A percentile compares a stretch with the other conserved stretches of the same genome.
Conservation (phyloP, 2,113 vertebrate genomes). For the Nestor notabilis region DNA sequence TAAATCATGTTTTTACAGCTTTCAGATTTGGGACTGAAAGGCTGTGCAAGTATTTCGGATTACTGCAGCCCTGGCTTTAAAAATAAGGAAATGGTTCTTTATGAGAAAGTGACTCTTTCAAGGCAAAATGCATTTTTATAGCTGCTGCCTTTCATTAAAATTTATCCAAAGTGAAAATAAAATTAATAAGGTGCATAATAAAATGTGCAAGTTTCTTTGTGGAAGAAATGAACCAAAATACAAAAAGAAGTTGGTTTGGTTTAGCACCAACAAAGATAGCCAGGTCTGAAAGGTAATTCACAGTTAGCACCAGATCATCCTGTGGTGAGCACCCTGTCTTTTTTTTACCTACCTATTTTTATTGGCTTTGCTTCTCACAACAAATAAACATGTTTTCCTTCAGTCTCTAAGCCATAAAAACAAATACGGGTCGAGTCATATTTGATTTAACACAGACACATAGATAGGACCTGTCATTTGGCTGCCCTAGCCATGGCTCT, state of each 20-base stretch:
- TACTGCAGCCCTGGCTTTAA: background rate
- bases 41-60: background rate
- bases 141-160: conserved; percentile 1
- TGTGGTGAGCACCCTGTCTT: background rate
- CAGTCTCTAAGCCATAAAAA: background rate
- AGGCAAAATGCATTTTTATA: conserved; percentile 16
- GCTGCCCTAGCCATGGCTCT: background rate
- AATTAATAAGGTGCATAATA: background rate
- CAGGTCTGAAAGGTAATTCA: background rate
- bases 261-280: background rate
- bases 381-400: background rate
- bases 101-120: background rate
- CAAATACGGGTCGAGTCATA: background rate
- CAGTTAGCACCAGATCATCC: background rate
- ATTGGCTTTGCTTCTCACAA: background rate
- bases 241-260: background rate
- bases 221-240: background rate
- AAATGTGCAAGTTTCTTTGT: background rate
- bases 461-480: background rate
- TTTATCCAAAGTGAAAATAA: background rate
- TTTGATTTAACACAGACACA: background rate
- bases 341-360: background rate
- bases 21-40: background rate
- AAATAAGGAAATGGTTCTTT: background rate
- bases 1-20: conserved; percentile 48